Evolutionary conservation across 2,113 vertebrate species (phyloP).

Genomic region (Entelurus aequoreus): DNA sequence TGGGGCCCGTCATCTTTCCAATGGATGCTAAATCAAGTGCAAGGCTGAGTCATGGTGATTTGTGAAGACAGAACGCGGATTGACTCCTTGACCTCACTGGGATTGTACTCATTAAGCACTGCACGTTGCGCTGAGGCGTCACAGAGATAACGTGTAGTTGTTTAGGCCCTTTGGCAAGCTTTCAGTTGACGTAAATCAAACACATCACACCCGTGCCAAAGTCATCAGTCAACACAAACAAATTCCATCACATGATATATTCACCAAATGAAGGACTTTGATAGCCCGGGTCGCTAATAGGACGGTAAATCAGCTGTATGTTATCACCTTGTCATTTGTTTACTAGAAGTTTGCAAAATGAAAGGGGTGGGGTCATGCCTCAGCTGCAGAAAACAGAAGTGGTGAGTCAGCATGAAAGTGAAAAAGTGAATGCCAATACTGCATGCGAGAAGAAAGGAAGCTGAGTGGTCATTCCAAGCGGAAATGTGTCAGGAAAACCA

Average conservation of each 20-base stretch:
- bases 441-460: slow-evolving; percentile 38
- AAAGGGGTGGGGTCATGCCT: slow-evolving; percentile 18
- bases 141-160: slow-evolving; percentile 42
- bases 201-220: slow-evolving; percentile 43
- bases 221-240: slow-evolving; percentile 47
- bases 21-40: slow-evolving; percentile 54
- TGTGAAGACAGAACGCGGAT: slow-evolving; percentile 44
- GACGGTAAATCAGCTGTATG: slow-evolving; percentile 31
- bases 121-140: slow-evolving; percentile 32
- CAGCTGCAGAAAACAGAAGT: slow-evolving; percentile 42
- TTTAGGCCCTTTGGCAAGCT: slow-evolving; percentile 45
- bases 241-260: slow-evolving; percentile 44
- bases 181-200: slow-evolving; percentile 49
- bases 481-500: slow-evolving; percentile 62
- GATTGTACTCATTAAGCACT: slow-evolving; percentile 44
- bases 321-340: slow-evolving; percentile 33
- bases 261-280: slow-evolving; percentile 33
- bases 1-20: slow-evolving; percentile 49
- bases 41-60: slow-evolving; percentile 53
- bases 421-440: slow-evolving; percentile 37
- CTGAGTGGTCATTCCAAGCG: slow-evolving; percentile 50
- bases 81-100: slow-evolving; percentile 48
- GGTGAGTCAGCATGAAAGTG: slow-evolving; percentile 31
- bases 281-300: slow-evolving; percentile 27
- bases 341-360: slow-evolving; percentile 21